These are phyloP conservation scores for Sesia bembeciformis DNA, from an alignment of 2,888 invertebrate species.

Conservation along the genomic window DNA sequence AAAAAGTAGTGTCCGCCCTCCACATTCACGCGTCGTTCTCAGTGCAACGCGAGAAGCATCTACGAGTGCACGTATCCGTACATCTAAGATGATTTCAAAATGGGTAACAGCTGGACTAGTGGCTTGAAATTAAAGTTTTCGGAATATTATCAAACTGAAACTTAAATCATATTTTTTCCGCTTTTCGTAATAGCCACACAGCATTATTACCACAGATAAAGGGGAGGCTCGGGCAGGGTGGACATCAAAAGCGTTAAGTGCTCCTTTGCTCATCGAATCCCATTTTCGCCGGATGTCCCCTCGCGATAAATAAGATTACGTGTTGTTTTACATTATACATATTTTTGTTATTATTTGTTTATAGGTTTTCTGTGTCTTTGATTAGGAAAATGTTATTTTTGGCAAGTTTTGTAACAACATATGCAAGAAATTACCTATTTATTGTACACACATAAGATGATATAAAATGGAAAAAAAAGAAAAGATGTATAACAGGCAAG, in stretches of 20 bases:
- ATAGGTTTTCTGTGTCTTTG: background rate
- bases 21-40: no score
- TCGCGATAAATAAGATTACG: constrained; percentile 66
- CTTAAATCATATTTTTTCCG: constrained; percentile 5
- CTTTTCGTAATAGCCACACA: background rate
- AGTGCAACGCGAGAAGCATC: no score
- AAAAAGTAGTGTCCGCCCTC: no score
- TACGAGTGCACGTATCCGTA: no score
- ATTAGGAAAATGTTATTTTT: background rate
- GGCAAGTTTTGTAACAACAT: no score
- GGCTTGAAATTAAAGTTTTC: no score
- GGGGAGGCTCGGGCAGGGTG: constrained; percentile 46
- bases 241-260: constrained; percentile 73
- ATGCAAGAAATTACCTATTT: background rate
- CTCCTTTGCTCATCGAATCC: constrained; percentile 47
- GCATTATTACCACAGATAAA: constrained; percentile 23
- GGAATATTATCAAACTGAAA: no score
- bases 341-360: background rate
- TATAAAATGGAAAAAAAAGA: background rate
- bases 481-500: no score
- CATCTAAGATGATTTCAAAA: no score
- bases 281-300: constrained; percentile 45
- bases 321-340: background rate
- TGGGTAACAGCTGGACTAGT: no score
- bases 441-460: background rate